Percentiles rank a stretch among this genome's conserved stretches.
phyloP scores from a whole-genome alignment of 2,113 vertebrate species.

The Cyprinus carpio region DNA sequence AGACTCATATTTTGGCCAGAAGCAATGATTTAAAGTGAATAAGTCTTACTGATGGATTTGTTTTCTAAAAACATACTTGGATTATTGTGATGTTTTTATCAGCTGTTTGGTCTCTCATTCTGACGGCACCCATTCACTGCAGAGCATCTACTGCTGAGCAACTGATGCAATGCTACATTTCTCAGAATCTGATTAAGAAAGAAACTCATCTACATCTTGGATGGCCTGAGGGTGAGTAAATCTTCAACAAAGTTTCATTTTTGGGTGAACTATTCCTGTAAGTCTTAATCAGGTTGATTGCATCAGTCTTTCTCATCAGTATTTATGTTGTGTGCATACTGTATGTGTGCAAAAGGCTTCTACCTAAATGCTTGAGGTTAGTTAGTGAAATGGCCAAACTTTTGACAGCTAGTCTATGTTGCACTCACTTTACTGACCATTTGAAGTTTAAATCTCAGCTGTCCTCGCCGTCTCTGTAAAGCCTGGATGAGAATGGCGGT shows the following conservation, averaged over 20 bases:
- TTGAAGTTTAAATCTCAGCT: constrained; percentile 40
- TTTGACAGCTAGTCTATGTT: neutral
- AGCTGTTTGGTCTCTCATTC: neutral
- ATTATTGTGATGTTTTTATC: neutral
- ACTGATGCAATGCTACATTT: neutral
- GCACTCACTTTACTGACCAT: neutral
- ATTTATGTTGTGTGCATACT: neutral
- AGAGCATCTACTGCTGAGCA: neutral
- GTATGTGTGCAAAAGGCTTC: neutral
- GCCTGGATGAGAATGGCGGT: constrained; percentile 71
- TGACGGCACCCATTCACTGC: neutral
- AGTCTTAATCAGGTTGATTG: neutral
- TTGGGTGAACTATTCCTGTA: neutral
- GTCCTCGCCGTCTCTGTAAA: constrained; percentile 42
- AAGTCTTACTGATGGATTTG: neutral
- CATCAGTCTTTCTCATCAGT: neutral
- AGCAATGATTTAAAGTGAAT: neutral
- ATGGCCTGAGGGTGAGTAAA: neutral
- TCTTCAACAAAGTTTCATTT: neutral
- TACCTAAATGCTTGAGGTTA: neutral
- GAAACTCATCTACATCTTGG: neutral
- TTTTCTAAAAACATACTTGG: too few relatives aligned
- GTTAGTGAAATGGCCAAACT: neutral
- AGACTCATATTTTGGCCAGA: neutral
- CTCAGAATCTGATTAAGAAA: neutral